Percentiles rank a stretch among this genome's conserved stretches.
phyloP scores from a whole-genome alignment of 2,113 vertebrate species.

The Scartelaos histophorus region DNA sequence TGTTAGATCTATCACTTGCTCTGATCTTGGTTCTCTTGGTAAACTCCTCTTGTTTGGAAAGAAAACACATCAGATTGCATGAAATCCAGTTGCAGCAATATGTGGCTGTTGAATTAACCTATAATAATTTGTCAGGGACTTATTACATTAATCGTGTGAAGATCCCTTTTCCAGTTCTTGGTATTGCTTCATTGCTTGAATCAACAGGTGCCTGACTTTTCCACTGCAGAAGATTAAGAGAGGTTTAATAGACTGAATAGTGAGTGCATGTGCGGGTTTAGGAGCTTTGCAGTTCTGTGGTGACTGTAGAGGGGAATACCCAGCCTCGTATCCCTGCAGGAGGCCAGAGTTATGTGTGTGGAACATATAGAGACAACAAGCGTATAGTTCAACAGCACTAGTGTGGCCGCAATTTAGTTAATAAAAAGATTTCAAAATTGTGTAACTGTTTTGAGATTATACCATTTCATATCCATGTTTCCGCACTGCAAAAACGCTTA shows the following conservation, averaged over 20 bases:
- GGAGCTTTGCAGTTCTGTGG: slow-evolving; percentile 4
- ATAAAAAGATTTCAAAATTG: too few relatives aligned
- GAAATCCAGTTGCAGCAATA: background rate
- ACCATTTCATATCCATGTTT: too few relatives aligned
- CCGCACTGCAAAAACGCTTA: too few relatives aligned
- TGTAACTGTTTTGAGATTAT: too few relatives aligned
- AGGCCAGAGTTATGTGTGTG: background rate
- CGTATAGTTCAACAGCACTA: background rate
- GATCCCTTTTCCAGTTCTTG: slow-evolving; percentile 4
- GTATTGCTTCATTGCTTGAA: slow-evolving; percentile 5
- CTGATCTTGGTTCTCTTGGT: too few relatives aligned
- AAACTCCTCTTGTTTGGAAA: background rate
- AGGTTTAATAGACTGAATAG: background rate
- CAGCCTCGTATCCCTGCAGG: background rate
- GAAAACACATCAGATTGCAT: background rate
- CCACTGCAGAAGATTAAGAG: background rate
- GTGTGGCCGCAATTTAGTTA: background rate
- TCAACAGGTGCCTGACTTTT: slow-evolving; percentile 7
- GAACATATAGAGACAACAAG: background rate
- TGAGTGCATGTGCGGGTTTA: background rate
- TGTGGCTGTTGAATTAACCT: background rate
- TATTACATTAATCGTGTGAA: background rate
- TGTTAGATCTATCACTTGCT: too few relatives aligned
- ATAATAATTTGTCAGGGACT: background rate
- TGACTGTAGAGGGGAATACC: slow-evolving; percentile 1